Evolutionary conservation across 2,888 invertebrate species (phyloP).

Genomic region (Drosophila nr. perissopoda): DNA sequence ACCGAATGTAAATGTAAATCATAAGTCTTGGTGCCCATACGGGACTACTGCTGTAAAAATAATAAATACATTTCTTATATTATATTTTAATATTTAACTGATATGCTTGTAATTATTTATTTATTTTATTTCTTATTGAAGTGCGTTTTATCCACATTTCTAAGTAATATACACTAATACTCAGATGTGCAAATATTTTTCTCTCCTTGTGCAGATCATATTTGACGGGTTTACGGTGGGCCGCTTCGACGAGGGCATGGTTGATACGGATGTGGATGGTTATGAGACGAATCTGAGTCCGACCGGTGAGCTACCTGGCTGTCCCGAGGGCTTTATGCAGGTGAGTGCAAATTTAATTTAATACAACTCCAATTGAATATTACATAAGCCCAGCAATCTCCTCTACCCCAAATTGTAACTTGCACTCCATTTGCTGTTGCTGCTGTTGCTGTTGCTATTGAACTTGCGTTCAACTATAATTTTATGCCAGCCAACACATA

Average conservation of each 20-base stretch:
- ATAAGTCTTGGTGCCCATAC: neutral
- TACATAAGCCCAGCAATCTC: conserved; percentile 47
- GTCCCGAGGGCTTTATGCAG: conserved; percentile 95
- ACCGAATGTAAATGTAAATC: neutral
- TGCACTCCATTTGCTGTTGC: conserved; percentile 70
- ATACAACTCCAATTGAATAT: conserved; percentile 70
- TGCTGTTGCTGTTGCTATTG: conserved; percentile 29
- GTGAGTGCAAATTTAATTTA: conserved; percentile 85
- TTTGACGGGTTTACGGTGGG: conserved; percentile 96
- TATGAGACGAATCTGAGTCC: conserved; percentile 84
- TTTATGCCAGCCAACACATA: conserved; percentile 52
- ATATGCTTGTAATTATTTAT: neutral
- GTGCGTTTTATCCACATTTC: neutral
- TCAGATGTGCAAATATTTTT: conserved; percentile 11
- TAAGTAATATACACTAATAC: neutral
- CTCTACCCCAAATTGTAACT: conserved; percentile 38
- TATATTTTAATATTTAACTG: neutral
- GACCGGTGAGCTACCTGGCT: conserved; percentile 89
- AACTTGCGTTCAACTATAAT: conserved; percentile 59
- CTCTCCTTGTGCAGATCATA: conserved; percentile 87
- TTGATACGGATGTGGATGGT: conserved; percentile 84
- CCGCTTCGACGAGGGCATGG: conserved; percentile 89
- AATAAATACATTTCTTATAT: neutral
- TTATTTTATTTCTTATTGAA: neutral
- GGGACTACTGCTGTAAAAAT: neutral